A percentile compares a stretch with the other conserved stretches of the same genome.
Evolutionary conservation across 53 echinoderm and acorn worm species (phyloP).

Genomic region (Mesocentrotus franciscanus): DNA sequence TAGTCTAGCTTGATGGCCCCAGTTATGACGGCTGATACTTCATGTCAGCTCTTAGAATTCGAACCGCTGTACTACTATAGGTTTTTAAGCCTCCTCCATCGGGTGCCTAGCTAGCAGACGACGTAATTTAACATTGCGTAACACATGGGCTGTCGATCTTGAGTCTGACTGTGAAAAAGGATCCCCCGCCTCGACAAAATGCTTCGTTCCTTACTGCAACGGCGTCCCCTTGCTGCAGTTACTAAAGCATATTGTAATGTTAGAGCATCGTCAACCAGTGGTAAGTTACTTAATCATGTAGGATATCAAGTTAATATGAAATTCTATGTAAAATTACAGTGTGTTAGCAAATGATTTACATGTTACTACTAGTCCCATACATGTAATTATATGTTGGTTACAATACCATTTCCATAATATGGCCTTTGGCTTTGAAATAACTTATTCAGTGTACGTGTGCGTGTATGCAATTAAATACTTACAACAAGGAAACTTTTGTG

Average conservation of each 20-base stretch:
- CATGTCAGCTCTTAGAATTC: too few relatives aligned
- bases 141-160: not conserved
- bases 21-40: too few relatives aligned
- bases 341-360: not conserved
- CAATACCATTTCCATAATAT: not conserved
- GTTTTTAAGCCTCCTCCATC: too few relatives aligned
- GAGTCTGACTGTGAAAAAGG: too few relatives aligned
- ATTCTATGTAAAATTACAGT: not conserved
- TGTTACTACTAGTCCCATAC: not conserved
- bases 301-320: not conserved
- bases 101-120: not conserved
- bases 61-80: too few relatives aligned
- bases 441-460: too few relatives aligned
- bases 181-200: not conserved
- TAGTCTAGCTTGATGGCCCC: too few relatives aligned
- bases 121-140: not conserved
- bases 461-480: too few relatives aligned
- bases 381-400: not conserved
- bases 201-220: not conserved
- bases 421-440: too few relatives aligned
- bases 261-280: constrained; percentile 8
- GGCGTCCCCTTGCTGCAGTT: not conserved
- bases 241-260: not conserved
- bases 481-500: too few relatives aligned
- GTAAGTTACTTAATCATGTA: not conserved